Conservation (phyloP, 2,797 vertebrate genomes). For the Cyclura pinguis region DNA sequence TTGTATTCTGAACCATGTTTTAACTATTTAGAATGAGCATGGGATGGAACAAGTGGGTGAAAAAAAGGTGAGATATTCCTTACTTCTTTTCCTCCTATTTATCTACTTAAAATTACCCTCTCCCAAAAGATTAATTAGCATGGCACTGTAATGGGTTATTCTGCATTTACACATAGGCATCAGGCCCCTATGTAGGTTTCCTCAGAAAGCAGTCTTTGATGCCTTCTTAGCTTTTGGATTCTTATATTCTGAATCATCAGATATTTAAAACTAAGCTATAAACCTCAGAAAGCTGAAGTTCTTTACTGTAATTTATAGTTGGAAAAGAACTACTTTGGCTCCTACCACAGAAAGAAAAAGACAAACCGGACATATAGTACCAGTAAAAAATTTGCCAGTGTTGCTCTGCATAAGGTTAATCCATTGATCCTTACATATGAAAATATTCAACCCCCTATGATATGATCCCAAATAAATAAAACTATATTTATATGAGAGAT, state of each 20-base stretch:
- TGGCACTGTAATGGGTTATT: too few species aligned
- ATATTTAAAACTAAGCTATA: not conserved
- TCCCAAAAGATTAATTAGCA: too few species aligned
- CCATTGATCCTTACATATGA: not conserved
- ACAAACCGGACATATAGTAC: not conserved
- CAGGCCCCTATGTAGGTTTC: too few species aligned
- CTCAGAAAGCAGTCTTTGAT: too few species aligned
- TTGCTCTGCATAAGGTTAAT: not conserved
- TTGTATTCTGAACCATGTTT: not conserved
- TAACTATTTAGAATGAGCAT: not conserved
- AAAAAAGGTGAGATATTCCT: not conserved
- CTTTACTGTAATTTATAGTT: constrained; percentile 7
- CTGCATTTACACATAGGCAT: too few species aligned
- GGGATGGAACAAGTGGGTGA: too few species aligned
- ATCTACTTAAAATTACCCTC: too few species aligned
- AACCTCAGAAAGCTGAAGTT: not conserved
- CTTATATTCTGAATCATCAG: not conserved
- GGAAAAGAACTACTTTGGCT: constrained; percentile 25
- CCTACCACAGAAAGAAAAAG: not conserved
- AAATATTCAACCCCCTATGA: not conserved
- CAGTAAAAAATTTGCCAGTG: not conserved
- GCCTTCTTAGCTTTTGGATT: not conserved
- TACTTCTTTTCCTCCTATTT: not conserved
- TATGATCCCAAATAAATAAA: constrained; percentile 19
- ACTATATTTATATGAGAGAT: not conserved